Base-by-base conservation (phyloP, 2,888 invertebrate genomes). In the Fabriciana adippe region DNA sequence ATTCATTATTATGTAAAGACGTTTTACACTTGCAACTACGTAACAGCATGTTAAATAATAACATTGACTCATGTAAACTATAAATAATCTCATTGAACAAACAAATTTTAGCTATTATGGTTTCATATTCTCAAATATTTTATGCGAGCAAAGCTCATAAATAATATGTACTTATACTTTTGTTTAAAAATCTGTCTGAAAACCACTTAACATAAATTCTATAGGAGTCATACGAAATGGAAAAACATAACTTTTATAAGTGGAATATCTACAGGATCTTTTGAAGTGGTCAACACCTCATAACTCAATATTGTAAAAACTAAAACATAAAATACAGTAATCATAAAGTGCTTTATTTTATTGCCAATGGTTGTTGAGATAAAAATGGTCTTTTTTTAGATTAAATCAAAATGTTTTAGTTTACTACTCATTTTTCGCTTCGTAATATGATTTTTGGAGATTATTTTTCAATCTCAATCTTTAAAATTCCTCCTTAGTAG, bases 211-310 rank as follows among this genome's bases (percentile, higher is more conserved):
- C 48, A 48, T 59, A 59, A 48, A 48, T 18, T 59, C 48, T 59
- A 59, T 48, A 6, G 47, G 59, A 59, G n/a, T 59, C 59, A 48
- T 26, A 59, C n/a, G 47, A 26, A n/a, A 21, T 21, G 18, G 47
- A 59, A 59, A 59, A 59, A 31, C 57, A 47, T 59, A 57, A 59
- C 18, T 51, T 14, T 51, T 51, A 31, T 35, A 35, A 68, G 41
- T 64, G 41, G 54, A 55, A n/a, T 61, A 51, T 51, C 47, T 59
- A 6, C 48, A 15, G 60, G 51, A 41, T n/a, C 8, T 55, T 13
- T 61, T 41, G 51, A 51, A 15, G 56, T 56, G 26, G 45, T 69
- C 31, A 66, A 69, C 66, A 55, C 66, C 41, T 69, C 63, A 45
- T 66, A 51, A 61, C 6, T 35, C 60, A 31, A 21, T 60, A 41